phyloP scores from a whole-genome alignment of 2,888 invertebrate genomes.

The Drosophila incognita region DNA sequence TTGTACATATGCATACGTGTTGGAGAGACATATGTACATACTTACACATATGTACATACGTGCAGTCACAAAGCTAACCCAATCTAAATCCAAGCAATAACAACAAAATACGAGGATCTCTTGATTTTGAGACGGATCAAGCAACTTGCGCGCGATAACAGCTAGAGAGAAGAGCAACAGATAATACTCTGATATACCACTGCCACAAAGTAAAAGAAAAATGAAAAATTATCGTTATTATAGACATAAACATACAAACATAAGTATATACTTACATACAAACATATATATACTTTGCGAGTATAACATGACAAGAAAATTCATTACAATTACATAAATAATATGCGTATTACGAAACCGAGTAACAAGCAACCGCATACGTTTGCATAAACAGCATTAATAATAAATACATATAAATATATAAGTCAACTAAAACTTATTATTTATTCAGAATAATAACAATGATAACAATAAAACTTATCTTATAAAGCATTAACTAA shows the following conservation, averaged over 20 bases:
- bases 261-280: conserved; percentile 34
- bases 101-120: conserved; percentile 5
- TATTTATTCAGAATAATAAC: conserved; percentile 75
- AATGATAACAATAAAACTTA: conserved; percentile 73
- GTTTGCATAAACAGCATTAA: conserved; percentile 57
- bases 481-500: conserved; percentile 72
- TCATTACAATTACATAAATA: conserved; percentile 50
- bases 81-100: conserved; percentile 20
- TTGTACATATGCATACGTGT: conserved; percentile 58
- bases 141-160: conserved; percentile 33
- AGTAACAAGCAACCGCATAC: conserved; percentile 46
- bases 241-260: conserved; percentile 52
- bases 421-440: conserved; percentile 73
- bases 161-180: conserved; percentile 40
- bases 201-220: conserved; percentile 73
- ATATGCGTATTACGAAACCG: conserved; percentile 36
- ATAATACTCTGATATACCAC: conserved; percentile 82
- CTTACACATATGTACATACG: conserved; percentile 36
- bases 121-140: conserved; percentile 13
- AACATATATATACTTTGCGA: conserved; percentile 59
- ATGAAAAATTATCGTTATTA: conserved; percentile 55
- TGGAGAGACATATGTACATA: conserved; percentile 37
- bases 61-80: conserved; percentile 39
- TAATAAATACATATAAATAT: conserved; percentile 62
- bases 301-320: conserved; percentile 44